Conservation (phyloP, 37 sponge, comb jelly and placozoan genomes). For the Agelas oroides region DNA sequence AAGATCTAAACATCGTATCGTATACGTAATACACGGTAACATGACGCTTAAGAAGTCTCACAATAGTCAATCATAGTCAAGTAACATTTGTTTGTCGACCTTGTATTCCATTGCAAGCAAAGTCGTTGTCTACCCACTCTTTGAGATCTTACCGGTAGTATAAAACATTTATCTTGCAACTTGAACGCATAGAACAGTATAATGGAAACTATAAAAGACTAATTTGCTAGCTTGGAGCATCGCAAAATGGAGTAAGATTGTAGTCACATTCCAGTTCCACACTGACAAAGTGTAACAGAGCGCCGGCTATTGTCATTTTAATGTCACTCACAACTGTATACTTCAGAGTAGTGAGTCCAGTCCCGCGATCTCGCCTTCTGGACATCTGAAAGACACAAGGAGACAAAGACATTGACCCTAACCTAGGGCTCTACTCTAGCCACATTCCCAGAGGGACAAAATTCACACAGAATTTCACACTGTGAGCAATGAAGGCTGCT, state of each 20-base stretch:
- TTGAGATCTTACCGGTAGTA: no score
- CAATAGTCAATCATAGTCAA: no score
- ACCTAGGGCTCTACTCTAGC: background rate
- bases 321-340: constrained; percentile 61
- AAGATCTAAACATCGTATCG: no score
- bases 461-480: no score
- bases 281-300: constrained; percentile 75
- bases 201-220: background rate
- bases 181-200: no score
- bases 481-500: no score
- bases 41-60: no score
- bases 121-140: no score
- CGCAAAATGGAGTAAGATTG: constrained; percentile 88
- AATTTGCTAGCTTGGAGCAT: constrained; percentile 7
- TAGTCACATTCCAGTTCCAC: constrained; percentile 85
- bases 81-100: no score
- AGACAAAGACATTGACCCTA: background rate
- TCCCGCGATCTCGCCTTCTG: constrained; percentile 65
- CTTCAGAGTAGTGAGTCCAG: constrained; percentile 68
- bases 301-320: constrained; percentile 73
- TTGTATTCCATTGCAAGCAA: no score
- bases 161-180: no score
- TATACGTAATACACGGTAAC: no score
- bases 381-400: constrained; percentile 57
- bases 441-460: background rate